Evolutionary conservation across 1,140 invertebrate genomes (phyloP), one percentile per base, ranked within the genome.

Genomic region (Olivierus martensii): DNA sequence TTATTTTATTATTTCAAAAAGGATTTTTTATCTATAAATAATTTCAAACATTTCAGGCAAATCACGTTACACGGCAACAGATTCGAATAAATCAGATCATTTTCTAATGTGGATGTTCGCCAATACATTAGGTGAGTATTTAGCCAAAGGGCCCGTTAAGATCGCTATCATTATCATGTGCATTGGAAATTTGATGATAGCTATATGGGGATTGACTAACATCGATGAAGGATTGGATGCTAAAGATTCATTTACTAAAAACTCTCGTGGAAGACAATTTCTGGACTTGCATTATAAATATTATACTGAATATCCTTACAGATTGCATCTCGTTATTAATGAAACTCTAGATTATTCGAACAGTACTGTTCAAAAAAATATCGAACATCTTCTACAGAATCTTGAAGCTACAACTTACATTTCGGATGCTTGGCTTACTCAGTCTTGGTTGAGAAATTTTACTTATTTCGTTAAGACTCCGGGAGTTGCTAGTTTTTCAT

Each of bases 261-360:
- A 90, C 67, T 91, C 87, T 0, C 91, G 91, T 63, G 89, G 87
- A 4, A 82, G 89, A n/a, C 77, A 79, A 53, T 92, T 89, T 66
- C 91, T 90, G 63, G 83, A 90, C 62, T 73, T 82, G 5, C 86
- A 92, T 67, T 87, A 91, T 62, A 75, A 78, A 53, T 91, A 87
- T 67, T 92, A 87, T 71, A 75, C 84, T 62, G 87, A 90, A 66
- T 91, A 86, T 68, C 87, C 87, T 0, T 91, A 91, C 63, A 78
- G 83, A 61, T 83, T 89, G 67, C 85, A 88, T 77, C 83, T 85
- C 59, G 79, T 94, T 0, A 77, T 95, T 21, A 79, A 76, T 37
- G 87, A 89, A 1, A 74, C 84, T 2, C 76, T 89, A 41, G 79
- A 93, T 63, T 91, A 94, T 69, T 87, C 85, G 11, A 79, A 91